Conservation (phyloP, 2,888 invertebrate genomes). For the Rhorus exstirpatorius region DNA sequence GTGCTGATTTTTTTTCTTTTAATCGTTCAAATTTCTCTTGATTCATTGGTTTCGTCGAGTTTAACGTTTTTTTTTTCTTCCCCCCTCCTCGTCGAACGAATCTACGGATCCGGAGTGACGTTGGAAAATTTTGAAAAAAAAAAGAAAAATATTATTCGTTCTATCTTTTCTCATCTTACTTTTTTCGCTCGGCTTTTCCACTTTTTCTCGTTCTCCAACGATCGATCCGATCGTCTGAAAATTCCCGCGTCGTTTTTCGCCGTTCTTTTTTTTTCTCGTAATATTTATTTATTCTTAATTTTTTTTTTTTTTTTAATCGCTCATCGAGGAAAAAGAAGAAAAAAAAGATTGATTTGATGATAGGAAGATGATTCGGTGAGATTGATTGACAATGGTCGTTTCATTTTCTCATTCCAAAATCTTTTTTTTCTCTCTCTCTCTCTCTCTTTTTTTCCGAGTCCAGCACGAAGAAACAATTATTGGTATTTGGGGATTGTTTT, state of each 20-base stretch:
- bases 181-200: not conserved
- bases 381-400: conserved; percentile 15
- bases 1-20: too few relatives aligned
- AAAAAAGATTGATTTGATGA: too few relatives aligned
- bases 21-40: too few relatives aligned
- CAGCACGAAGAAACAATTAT: conserved; percentile 61
- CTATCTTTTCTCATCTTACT: not conserved
- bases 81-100: too few relatives aligned
- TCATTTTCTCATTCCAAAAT: not conserved
- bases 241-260: conserved; percentile 1
- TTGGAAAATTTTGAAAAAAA: not conserved
- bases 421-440: not conserved
- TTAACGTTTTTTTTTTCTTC: too few relatives aligned
- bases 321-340: conserved; percentile 13
- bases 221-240: not conserved
- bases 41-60: too few relatives aligned
- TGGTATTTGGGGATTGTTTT: conserved; percentile 5
- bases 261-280: not conserved
- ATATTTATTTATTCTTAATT: too few relatives aligned
- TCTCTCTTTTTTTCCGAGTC: conserved; percentile 37
- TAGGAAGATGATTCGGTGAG: conserved; percentile 27
- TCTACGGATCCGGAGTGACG: too few relatives aligned
- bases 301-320: not conserved
- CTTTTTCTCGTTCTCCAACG: not conserved
- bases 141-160: conserved; percentile 10